Evolutionary conservation across 2,797 vertebrate genomes (phyloP).

Genomic region (Cossypha dichroa): DNA sequence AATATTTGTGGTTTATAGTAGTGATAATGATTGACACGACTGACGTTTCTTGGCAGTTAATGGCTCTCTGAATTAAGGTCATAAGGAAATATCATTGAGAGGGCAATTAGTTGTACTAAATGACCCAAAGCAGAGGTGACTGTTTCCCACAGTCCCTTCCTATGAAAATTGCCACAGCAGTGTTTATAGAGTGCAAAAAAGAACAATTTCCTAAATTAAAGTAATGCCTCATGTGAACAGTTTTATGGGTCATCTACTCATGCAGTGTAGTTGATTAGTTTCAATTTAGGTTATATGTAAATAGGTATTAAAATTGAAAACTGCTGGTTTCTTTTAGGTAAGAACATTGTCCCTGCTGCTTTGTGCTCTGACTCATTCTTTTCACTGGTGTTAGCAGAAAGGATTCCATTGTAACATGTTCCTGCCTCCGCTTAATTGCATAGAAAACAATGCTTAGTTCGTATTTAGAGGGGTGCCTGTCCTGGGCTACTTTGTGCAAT

Average conservation of each 20-base stretch:
- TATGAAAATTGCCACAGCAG: not conserved
- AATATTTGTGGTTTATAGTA: not conserved
- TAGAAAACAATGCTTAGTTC: not conserved
- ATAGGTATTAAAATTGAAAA: conserved; percentile 41
- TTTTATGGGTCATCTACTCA: conserved; percentile 34
- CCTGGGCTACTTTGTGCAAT: not conserved
- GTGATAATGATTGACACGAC: not conserved
- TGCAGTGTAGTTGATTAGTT: conserved; percentile 43
- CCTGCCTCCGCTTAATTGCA: not conserved
- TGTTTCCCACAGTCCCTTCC: not conserved
- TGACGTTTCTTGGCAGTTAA: not conserved
- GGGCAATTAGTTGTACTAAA: not conserved
- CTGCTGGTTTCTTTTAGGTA: conserved; percentile 11
- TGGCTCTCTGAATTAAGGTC: not conserved
- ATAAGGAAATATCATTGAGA: not conserved
- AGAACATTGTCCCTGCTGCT: conserved; percentile 23
- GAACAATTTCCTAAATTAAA: conserved; percentile 26
- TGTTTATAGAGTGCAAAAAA: conserved; percentile 3
- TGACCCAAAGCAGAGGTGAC: conserved; percentile 14
- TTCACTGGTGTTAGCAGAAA: not conserved
- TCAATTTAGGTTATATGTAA: conserved; percentile 40
- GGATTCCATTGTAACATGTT: not conserved
- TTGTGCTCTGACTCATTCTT: conserved; percentile 18
- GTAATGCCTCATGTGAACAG: not conserved
- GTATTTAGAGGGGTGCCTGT: not conserved